These are phyloP conservation scores for Hymenopus coronatus DNA, from an alignment of 2,888 invertebrate species.

Conservation along the genomic window DNA sequence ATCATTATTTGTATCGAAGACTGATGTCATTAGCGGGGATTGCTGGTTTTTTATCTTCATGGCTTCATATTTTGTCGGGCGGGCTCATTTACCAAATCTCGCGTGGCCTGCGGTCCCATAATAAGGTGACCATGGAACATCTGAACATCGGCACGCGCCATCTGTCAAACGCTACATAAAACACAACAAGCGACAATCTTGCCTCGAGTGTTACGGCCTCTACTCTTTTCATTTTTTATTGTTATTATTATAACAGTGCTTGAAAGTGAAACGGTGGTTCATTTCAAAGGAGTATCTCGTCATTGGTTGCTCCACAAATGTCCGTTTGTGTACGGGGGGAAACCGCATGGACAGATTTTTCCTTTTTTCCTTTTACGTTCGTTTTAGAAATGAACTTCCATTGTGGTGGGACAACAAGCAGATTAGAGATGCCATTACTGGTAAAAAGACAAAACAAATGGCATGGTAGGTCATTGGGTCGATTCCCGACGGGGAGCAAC, in stretches of 20 bases:
- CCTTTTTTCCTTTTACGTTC: not conserved
- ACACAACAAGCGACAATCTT: not conserved
- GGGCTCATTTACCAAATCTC: slow-evolving; percentile 6
- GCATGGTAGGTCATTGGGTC: not conserved
- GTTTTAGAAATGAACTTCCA: not conserved
- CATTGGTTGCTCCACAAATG: not conserved
- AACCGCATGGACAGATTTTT: slow-evolving; percentile 10
- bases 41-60: not conserved
- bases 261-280: not conserved
- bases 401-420: not conserved
- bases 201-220: not conserved
- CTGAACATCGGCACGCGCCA: slow-evolving; percentile 12
- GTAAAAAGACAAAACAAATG: not conserved
- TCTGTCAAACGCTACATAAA: slow-evolving; percentile 2
- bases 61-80: not conserved
- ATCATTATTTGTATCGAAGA: not conserved
- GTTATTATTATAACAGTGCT: not conserved
- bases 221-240: not conserved
- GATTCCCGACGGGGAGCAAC: not conserved
- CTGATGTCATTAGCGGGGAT: not conserved
- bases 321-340: not conserved
- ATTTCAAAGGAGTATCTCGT: not conserved
- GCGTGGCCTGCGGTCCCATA: not conserved
- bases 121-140: not conserved
- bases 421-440: not conserved